These are phyloP conservation scores for Corella eumyota DNA, from an alignment of 23 tunicate species.

Conservation along the genomic window DNA sequence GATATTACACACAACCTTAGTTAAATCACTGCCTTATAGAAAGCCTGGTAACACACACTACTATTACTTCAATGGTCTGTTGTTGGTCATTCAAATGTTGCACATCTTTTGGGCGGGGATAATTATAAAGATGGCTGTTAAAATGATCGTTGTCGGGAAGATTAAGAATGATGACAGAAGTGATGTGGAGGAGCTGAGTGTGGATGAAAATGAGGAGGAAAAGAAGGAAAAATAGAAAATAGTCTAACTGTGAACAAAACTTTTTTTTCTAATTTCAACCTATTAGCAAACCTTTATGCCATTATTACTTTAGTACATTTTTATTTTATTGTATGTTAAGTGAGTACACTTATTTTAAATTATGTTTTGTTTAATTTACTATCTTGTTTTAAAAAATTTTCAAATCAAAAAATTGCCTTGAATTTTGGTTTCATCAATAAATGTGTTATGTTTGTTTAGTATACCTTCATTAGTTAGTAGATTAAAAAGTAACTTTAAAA, in stretches of 20 bases:
- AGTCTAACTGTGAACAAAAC: background rate
- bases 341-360: too few relatives aligned
- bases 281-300: too few relatives aligned
- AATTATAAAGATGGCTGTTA: slow-evolving; percentile 67
- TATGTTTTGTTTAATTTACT: too few relatives aligned
- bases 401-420: too few relatives aligned
- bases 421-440: too few relatives aligned
- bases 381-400: too few relatives aligned
- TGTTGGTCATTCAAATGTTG: slow-evolving; percentile 48
- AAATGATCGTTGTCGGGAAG: slow-evolving; percentile 29
- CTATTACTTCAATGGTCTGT: slow-evolving; percentile 60
- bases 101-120: slow-evolving; percentile 88
- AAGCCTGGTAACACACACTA: slow-evolving; percentile 37
- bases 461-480: too few relatives aligned
- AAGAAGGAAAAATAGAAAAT: background rate
- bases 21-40: slow-evolving; percentile 48
- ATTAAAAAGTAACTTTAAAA: too few relatives aligned
- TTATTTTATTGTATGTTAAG: too few relatives aligned
- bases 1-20: slow-evolving; percentile 67
- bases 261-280: too few relatives aligned
- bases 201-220: slow-evolving; percentile 16
- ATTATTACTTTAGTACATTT: too few relatives aligned
- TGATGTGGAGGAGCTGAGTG: slow-evolving; percentile 41
- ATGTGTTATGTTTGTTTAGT: too few relatives aligned
- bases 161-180: slow-evolving; percentile 71